Conservation (phyloP, 2,888 invertebrate genomes). For the Cheilosia vulpina region DNA sequence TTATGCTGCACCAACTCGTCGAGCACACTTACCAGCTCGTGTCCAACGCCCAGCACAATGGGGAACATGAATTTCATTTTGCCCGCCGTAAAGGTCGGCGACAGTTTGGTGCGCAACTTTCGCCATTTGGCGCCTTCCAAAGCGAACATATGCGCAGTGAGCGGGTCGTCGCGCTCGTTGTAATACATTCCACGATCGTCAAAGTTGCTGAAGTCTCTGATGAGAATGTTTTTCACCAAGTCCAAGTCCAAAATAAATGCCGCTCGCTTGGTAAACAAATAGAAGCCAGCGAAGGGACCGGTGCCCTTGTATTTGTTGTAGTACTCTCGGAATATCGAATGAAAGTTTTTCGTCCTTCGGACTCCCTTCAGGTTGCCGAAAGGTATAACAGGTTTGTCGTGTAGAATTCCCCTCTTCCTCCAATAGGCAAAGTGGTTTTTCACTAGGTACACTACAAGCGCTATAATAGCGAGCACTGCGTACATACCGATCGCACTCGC, state of each 20-base stretch:
- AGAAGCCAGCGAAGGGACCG: slow-evolving; percentile 81
- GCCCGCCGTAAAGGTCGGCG: slow-evolving; percentile 78
- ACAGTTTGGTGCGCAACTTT: slow-evolving; percentile 78
- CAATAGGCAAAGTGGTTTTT: slow-evolving; percentile 75
- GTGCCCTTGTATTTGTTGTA: slow-evolving; percentile 78
- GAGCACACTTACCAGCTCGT: slow-evolving; percentile 76
- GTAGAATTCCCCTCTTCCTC: slow-evolving; percentile 76
- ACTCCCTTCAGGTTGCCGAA: slow-evolving; percentile 77
- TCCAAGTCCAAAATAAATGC: slow-evolving; percentile 80
- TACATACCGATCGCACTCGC: slow-evolving; percentile 13
- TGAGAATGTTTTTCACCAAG: slow-evolving; percentile 79
- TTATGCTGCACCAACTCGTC: slow-evolving; percentile 35
- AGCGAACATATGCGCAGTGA: slow-evolving; percentile 82
- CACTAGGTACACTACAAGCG: slow-evolving; percentile 17
- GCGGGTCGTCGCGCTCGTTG: slow-evolving; percentile 80
- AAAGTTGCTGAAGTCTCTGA: slow-evolving; percentile 80
- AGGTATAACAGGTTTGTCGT: slow-evolving; percentile 76
- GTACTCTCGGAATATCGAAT: slow-evolving; percentile 76
- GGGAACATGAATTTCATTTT: slow-evolving; percentile 79
- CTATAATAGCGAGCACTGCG: slow-evolving; percentile 9
- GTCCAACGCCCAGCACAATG: slow-evolving; percentile 77
- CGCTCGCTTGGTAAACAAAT: slow-evolving; percentile 78
- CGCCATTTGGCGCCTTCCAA: slow-evolving; percentile 83
- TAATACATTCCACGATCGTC: slow-evolving; percentile 80
- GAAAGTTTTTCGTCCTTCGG: slow-evolving; percentile 76